phyloP scores from a whole-genome alignment of 2,797 vertebrate genomes.

The Onychomys leucogaster region DNA sequence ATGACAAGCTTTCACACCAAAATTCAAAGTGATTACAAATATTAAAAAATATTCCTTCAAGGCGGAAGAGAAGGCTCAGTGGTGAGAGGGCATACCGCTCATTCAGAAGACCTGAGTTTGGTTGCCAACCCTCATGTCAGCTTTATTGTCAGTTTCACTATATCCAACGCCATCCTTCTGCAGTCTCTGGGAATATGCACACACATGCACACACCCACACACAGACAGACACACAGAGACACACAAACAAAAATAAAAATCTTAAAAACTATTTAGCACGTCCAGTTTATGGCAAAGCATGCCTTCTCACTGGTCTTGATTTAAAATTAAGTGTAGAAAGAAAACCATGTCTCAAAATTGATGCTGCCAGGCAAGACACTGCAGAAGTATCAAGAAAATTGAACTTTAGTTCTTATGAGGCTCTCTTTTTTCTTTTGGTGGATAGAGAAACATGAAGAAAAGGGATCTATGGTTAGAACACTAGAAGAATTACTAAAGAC shows the following conservation, averaged over 20 bases:
- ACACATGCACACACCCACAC: neutral
- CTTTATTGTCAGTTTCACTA: neutral
- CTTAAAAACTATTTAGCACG: slow-evolving; percentile 11
- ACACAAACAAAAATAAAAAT: neutral
- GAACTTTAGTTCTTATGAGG: neutral
- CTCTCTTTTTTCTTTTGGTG: neutral
- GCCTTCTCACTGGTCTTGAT: neutral
- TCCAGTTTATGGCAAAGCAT: neutral
- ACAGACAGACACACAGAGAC: neutral
- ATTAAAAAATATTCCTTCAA: neutral
- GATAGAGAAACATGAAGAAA: neutral
- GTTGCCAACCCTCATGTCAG: neutral
- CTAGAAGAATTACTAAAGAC: slow-evolving; percentile 1
- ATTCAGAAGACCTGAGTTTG: neutral
- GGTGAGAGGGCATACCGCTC: neutral
- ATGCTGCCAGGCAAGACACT: neutral
- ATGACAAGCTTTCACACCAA: neutral
- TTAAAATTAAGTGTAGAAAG: neutral
- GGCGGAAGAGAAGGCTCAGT: too few species aligned
- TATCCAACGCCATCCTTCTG: neutral
- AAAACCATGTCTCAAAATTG: neutral
- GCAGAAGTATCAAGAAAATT: neutral
- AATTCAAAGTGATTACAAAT: neutral
- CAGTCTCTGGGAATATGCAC: neutral
- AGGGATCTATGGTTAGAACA: neutral